Base-by-base conservation (phyloP, 1,140 invertebrate species). In the Pemphigus obesinymphae region DNA sequence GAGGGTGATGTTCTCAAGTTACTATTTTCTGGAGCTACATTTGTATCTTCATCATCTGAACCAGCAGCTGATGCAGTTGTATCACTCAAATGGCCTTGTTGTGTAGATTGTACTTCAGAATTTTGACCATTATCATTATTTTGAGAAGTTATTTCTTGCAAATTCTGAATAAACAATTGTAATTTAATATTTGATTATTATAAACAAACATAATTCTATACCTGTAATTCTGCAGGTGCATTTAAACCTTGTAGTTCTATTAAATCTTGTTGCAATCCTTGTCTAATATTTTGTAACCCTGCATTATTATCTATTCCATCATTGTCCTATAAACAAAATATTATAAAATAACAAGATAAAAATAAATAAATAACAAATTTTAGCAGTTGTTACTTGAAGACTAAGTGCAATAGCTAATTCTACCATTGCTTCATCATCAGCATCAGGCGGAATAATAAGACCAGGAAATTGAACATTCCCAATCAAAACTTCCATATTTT, bases 381-480 rank as follows among this genome's bases (percentile, higher is more conserved):
- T 76, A 26, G 23, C 40, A n/a, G 10, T 82, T 58, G 45, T 75
- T 84, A 92, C 95, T 86, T 98, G 96, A 5, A 99, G 89, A 84
- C 96, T 97, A 0, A 98, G 88, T 1, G 96, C 96, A 84, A 99
- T 98, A 1, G 96, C 97, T 82, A 99, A 89, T 87, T 98, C 96
- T 31, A 98, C 95, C 92, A 98, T 98, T 0, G 96, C 94, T 87
- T 98, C 96, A 86, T 98, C 96, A 86, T 97, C 96, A 5, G 94
- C 95, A 87, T 97, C 95, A 8, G 94, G 92, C 20, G 94, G 94
- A 34, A 97, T 91, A 85, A 97, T 95, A 1, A 80, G 76, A 80
- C 76, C 76, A 61, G 76, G 76, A 80, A 80, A 80, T 43, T 80
- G 76, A 63, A 80, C 76, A 80, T 80, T 80, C 31, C 76, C 76